A percentile compares a stretch with the other conserved stretches of the same genome.
Evolutionary conservation across 1,140 invertebrate species (phyloP).

Genomic region (Cyclargus thomasi): DNA sequence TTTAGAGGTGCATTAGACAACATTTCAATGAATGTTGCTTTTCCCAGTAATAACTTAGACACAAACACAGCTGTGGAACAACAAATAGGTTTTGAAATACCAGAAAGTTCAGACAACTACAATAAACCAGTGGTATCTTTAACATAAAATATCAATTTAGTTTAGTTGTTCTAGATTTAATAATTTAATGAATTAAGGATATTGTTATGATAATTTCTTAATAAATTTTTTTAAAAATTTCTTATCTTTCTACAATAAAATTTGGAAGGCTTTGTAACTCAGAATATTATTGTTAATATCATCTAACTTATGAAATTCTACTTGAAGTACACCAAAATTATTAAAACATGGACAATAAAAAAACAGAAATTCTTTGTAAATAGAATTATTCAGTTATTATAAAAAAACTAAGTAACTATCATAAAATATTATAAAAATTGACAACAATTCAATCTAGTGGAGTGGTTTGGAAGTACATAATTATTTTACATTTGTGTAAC

Average conservation of each 20-base stretch:
- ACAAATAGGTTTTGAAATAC: not conserved
- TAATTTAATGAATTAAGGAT: not conserved
- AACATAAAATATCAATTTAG: not conserved
- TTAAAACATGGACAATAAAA: too few relatives aligned
- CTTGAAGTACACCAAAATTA: too few relatives aligned
- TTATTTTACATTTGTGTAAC: not conserved
- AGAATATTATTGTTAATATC: too few relatives aligned
- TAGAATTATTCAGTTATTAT: too few relatives aligned
- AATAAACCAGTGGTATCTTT: not conserved
- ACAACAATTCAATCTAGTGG: too few relatives aligned
- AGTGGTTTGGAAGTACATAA: not conserved
- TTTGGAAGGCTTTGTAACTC: too few relatives aligned
- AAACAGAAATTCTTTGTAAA: too few relatives aligned
- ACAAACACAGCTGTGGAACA: not conserved
- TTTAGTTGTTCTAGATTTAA: not conserved
- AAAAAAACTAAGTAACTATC: too few relatives aligned
- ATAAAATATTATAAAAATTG: too few relatives aligned
- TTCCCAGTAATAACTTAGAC: not conserved
- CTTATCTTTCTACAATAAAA: too few relatives aligned
- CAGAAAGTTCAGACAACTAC: not conserved
- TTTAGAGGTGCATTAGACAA: constrained; percentile 14
- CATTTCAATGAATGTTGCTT: constrained; percentile 7
- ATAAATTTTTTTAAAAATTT: too few relatives aligned
- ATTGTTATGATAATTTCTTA: not conserved
- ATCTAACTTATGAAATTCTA: too few relatives aligned